Evolutionary conservation across 2,888 invertebrate genomes (phyloP).

Genomic region (Pterostichus madidus): DNA sequence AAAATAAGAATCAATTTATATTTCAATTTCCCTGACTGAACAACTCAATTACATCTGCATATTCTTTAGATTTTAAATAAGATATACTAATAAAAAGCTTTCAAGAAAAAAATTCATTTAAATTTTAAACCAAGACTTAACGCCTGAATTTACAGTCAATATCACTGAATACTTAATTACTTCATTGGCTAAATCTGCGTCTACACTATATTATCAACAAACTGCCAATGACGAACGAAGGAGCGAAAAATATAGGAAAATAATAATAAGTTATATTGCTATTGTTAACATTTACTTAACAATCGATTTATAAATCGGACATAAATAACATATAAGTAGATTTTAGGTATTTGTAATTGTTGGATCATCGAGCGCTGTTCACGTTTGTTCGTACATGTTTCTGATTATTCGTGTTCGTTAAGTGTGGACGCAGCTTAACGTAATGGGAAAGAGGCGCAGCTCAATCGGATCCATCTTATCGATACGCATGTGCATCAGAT

Average conservation of each 20-base stretch:
- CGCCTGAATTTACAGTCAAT: constrained; percentile 2
- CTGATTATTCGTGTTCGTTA: too few species aligned
- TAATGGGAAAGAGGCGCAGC: not conserved
- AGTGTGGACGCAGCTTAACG: too few species aligned
- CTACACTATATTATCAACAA: too few species aligned
- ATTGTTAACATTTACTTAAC: too few species aligned
- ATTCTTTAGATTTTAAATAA: constrained; percentile 11
- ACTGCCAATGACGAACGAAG: too few species aligned
- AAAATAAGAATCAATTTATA: constrained; percentile 31
- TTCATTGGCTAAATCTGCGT: not conserved
- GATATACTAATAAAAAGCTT: constrained; percentile 6
- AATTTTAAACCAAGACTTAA: constrained; percentile 11
- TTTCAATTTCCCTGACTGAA: constrained; percentile 6
- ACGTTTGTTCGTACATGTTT: too few species aligned
- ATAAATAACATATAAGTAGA: too few species aligned
- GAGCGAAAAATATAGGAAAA: too few species aligned
- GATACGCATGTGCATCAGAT: not conserved
- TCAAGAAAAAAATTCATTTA: constrained; percentile 22
- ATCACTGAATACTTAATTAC: constrained; percentile 3
- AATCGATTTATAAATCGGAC: too few species aligned
- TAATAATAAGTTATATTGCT: too few species aligned
- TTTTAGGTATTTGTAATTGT: too few species aligned
- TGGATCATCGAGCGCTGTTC: too few species aligned
- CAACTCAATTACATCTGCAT: constrained; percentile 29
- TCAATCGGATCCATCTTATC: not conserved